Conservation (phyloP, 2,888 invertebrate species). For the Tubulanus polymorphus region DNA sequence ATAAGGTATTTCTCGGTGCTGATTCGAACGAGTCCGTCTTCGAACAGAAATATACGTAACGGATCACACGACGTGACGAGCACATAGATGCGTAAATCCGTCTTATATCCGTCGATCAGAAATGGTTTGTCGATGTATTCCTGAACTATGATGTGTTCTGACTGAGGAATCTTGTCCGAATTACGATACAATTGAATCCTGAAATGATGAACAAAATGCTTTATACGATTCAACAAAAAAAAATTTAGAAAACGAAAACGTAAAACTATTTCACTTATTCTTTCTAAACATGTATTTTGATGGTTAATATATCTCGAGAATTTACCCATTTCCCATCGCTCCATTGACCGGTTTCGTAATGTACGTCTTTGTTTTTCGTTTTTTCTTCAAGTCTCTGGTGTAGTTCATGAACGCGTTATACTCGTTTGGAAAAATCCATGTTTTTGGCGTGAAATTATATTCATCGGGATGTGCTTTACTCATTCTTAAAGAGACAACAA, state of each 20-base stretch:
- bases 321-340: slow-evolving; percentile 53
- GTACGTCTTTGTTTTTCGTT: slow-evolving; percentile 45
- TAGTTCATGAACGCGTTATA: slow-evolving; percentile 41
- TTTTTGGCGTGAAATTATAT: slow-evolving; percentile 49
- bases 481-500: slow-evolving; percentile 32
- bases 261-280: neutral
- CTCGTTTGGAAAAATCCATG: slow-evolving; percentile 52
- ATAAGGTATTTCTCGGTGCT: slow-evolving; percentile 51
- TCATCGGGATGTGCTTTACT: slow-evolving; percentile 47
- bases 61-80: slow-evolving; percentile 54
- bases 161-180: slow-evolving; percentile 44
- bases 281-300: neutral
- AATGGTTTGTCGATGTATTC: slow-evolving; percentile 53
- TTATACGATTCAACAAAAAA: neutral
- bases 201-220: slow-evolving; percentile 13
- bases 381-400: slow-evolving; percentile 43
- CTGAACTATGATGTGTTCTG: slow-evolving; percentile 50
- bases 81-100: slow-evolving; percentile 52
- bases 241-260: no score
- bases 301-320: neutral
- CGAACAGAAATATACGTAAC: slow-evolving; percentile 48
- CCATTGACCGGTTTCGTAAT: slow-evolving; percentile 53
- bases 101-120: slow-evolving; percentile 52
- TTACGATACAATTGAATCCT: slow-evolving; percentile 44
- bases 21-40: slow-evolving; percentile 51